Base-by-base conservation (phyloP, 2,797 vertebrate genomes). In the Lacerta bilineata region DNA sequence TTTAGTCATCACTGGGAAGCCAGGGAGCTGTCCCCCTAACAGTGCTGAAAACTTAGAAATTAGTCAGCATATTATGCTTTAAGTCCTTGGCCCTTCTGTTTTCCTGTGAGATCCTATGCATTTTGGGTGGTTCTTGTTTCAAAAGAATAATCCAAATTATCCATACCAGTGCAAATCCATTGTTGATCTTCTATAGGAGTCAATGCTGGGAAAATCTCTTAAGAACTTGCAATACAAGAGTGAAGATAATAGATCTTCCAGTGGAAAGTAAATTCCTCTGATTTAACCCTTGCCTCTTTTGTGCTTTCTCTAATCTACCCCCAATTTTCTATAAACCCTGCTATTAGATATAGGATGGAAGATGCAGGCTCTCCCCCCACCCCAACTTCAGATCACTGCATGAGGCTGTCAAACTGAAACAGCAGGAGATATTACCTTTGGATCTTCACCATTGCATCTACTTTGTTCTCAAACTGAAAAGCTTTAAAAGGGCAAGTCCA, bases 231-330 rank as follows among this genome's bases (percentile, higher is more conserved):
- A 27, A 20, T 69, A 29, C 41, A 36, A 55, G 72, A 39, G 41
- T 55, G n/a, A 68, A 23, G 29, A 50, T 69, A 36, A 86, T 29
- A 86, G 43, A 55, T 86, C n/a, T 36, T 79, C n/a, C 68, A 79
- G 7, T 36, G 43, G 29, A 55, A 43, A 41, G 59, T 59, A 59
- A 41, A 80, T 80, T 36, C 39, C 41, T 36, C 36, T n/a, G 59
- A 39, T 77, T 77, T 11, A 77, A 27, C 41, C 4, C 41, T 50
- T 46, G 5, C 8, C 41, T 11, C 39, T 23, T 25, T 25, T 76
- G 20, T 25, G 8, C 39, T 71, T 39, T 76, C 74, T 76, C 74
- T 76, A 39, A 41, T 69, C 68, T 69, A 69, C 13, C 50, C 50
- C 50, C 13, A 55, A 55, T 55, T 55, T 4, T 55, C 13, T 55